A percentile compares a stretch with the other conserved stretches of the same genome.
Evolutionary conservation across 2,888 invertebrate species (phyloP).

Genomic region (Yponomeuta sedellus): DNA sequence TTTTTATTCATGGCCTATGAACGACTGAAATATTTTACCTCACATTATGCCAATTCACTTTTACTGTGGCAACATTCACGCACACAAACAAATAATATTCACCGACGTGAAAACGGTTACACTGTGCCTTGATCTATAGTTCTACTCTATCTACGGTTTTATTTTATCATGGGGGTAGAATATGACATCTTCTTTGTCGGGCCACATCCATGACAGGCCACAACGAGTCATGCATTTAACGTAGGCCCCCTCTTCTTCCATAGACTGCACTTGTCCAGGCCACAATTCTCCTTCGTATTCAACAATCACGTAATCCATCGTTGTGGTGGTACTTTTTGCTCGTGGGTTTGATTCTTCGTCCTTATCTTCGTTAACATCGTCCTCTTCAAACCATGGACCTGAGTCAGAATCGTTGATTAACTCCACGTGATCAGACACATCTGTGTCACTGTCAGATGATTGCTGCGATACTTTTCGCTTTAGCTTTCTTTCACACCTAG

Average conservation of each 20-base stretch:
- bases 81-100: too few species aligned
- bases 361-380: background rate
- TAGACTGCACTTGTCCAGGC: background rate
- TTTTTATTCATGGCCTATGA: too few species aligned
- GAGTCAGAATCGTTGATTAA: background rate
- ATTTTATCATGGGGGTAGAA: too few species aligned
- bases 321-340: conserved; percentile 2
- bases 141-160: too few species aligned
- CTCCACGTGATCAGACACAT: background rate
- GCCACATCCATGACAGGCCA: background rate
- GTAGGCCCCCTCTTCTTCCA: conserved; percentile 2
- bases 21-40: too few species aligned
- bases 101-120: too few species aligned
- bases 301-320: background rate
- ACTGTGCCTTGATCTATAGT: too few species aligned
- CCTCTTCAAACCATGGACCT: background rate
- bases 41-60: too few species aligned
- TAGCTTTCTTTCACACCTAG: too few species aligned
- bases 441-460: background rate
- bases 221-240: conserved; percentile 2
- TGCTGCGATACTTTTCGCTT: too few species aligned
- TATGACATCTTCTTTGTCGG: background rate
- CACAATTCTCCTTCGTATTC: conserved; percentile 4
- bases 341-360: background rate
- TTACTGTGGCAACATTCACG: too few species aligned